phyloP scores from a whole-genome alignment of 2,113 vertebrate species.

The Tinamus guttatus region DNA sequence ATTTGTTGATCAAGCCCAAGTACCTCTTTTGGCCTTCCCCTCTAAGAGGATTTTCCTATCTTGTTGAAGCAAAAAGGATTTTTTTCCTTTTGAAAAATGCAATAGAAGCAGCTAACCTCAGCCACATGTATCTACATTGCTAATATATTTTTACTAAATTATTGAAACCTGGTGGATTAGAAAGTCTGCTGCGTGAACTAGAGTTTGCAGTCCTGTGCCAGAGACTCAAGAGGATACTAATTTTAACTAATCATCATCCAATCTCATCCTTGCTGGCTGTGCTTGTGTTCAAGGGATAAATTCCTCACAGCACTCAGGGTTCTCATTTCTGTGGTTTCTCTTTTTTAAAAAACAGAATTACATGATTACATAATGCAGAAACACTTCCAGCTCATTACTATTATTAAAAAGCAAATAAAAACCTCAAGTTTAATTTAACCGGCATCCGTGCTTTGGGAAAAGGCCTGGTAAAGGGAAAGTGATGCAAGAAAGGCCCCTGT shows the following conservation, averaged over 20 bases:
- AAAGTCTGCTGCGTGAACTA: conserved; percentile 29
- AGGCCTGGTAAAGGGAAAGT: background rate
- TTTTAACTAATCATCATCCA: conserved; percentile 19
- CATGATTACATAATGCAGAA: conserved; percentile 28
- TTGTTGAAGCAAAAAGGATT: background rate
- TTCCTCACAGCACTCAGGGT: background rate
- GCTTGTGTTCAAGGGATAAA: background rate
- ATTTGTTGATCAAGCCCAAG: background rate
- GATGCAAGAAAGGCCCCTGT: background rate
- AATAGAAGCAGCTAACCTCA: conserved; percentile 9
- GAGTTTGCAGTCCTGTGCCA: background rate
- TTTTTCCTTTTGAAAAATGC: background rate
- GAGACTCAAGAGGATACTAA: background rate
- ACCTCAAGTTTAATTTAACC: background rate
- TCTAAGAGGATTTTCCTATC: background rate
- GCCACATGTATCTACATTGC: background rate
- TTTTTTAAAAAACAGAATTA: background rate
- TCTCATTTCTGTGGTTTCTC: background rate
- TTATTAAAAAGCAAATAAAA: conserved; percentile 36
- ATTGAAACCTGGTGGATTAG: conserved; percentile 39
- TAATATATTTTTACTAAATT: conserved; percentile 14
- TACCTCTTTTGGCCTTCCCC: background rate
- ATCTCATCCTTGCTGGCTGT: background rate
- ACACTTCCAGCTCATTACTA: background rate
- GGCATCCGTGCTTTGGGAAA: background rate